Evolutionary conservation across 2,797 vertebrate species (phyloP).

Genomic region (Phalloptychus januarius): DNA sequence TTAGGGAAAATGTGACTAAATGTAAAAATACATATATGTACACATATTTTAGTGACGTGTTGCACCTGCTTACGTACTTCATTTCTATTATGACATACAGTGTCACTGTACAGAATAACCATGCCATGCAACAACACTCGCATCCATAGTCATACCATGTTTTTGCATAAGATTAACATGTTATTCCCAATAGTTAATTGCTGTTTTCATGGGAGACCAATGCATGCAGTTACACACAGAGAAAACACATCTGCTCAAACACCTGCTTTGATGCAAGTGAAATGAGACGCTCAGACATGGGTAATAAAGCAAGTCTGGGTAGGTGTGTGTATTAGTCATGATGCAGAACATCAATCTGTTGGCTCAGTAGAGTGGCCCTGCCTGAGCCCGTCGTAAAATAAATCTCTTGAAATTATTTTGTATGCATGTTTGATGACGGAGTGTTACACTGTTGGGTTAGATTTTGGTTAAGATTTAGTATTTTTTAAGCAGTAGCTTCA

Average conservation of each 20-base stretch:
- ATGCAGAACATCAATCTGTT: not conserved
- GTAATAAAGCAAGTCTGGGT: constrained; percentile 19
- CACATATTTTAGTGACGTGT: not conserved
- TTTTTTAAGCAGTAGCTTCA: not conserved
- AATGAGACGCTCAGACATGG: constrained; percentile 36
- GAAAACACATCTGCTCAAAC: constrained; percentile 57
- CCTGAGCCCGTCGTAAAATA: not conserved
- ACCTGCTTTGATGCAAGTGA: constrained; percentile 45
- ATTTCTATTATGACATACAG: not conserved
- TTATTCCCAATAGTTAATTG: constrained; percentile 18
- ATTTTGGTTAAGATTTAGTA: not conserved
- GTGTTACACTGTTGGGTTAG: not conserved
- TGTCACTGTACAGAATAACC: not conserved
- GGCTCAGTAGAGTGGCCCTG: not conserved
- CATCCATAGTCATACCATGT: not conserved
- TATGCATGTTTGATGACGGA: not conserved
- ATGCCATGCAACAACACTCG: not conserved
- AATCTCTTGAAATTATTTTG: not conserved
- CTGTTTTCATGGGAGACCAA: constrained; percentile 10
- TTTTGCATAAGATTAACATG: not conserved
- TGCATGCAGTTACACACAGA: constrained; percentile 3
- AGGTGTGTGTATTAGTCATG: constrained; percentile 6
- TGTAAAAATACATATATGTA: not conserved
- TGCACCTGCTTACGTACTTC: not conserved
- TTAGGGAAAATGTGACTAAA: not conserved